Conservation (phyloP, 2,888 invertebrate genomes). For the Tubiluchus corallicola region DNA sequence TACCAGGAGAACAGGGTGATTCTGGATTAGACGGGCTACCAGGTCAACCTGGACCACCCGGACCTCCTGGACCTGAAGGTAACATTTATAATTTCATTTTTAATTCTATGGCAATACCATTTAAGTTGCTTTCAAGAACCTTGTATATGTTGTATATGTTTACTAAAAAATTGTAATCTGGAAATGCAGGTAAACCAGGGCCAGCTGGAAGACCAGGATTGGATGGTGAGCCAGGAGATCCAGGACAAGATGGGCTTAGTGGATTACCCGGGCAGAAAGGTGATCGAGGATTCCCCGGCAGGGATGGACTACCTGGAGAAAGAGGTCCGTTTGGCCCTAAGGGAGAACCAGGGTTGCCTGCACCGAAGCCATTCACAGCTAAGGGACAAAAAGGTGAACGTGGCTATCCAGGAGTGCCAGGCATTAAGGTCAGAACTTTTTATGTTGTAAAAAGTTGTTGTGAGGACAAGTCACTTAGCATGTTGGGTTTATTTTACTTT, state of each 20-base stretch:
- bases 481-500: no score
- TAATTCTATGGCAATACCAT: no score
- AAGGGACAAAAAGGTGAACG: constrained; percentile 8
- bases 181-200: neutral
- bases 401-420: constrained; percentile 11
- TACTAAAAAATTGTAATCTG: no score
- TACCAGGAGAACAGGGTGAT: neutral
- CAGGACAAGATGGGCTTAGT: neutral
- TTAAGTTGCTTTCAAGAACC: no score
- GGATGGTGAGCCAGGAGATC: neutral
- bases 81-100: no score
- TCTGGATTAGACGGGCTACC: neutral
- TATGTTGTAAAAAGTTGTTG: no score
- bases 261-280: constrained; percentile 8
- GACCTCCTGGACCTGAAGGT: neutral
- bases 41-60: neutral
- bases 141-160: no score
- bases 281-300: constrained; percentile 14
- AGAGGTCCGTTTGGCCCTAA: neutral
- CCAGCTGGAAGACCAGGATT: neutral
- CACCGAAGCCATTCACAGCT: no score
- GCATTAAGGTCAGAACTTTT: no score
- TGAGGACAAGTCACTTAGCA: no score
- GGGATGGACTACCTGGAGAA: constrained; percentile 8
- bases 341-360: neutral